Base-by-base conservation (phyloP, 2,797 vertebrate species). In the Eulemur mongoz region DNA sequence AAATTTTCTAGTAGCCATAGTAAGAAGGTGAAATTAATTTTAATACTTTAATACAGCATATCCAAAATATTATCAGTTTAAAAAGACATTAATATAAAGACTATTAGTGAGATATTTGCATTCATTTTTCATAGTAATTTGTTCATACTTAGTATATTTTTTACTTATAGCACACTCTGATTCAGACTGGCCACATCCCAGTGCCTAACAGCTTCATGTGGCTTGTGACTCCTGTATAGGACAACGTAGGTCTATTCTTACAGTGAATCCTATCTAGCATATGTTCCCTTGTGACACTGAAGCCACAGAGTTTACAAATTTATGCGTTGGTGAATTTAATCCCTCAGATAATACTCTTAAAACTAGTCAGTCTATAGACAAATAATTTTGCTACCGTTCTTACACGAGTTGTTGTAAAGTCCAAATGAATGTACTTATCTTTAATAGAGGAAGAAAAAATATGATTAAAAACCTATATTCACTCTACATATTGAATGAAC, bases 391-490 rank as follows among this genome's bases (percentile, higher is more conserved):
- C 30, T 54, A 30, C 35, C 15, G 0, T 93, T 90, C 70, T n/a
- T 11, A 2, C 11, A n/a, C 3, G 43, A 40, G 5, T 89, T 52
- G 40, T 32, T 43, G 11, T 48, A 17, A 81, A 32, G 9, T 70
- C 30, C 10, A 23, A 67, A 22, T 81, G 1, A 35, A 7, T 72
- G 2, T 45, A 48, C 11, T 45, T 78, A 54, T 18, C 17, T 48
- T 73, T 84, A 52, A 45, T n/a, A 76, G 65, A 87, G 89, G 35
- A 81, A 95, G 32, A 70, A 83, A 91, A 80, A 76, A 22, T 72
- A 35, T 15, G 0, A 35, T 54, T 83, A 14, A 69, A 94, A 87
- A 87, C 12, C 4, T 92, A 18, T 30, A 40, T 54, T 86, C 27
- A 59, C 17, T 87, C 2, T 70, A 12, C 43, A 25, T 32, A 13